Base-by-base conservation (phyloP, 2,888 invertebrate genomes). In the Mellilla xanthometata region DNA sequence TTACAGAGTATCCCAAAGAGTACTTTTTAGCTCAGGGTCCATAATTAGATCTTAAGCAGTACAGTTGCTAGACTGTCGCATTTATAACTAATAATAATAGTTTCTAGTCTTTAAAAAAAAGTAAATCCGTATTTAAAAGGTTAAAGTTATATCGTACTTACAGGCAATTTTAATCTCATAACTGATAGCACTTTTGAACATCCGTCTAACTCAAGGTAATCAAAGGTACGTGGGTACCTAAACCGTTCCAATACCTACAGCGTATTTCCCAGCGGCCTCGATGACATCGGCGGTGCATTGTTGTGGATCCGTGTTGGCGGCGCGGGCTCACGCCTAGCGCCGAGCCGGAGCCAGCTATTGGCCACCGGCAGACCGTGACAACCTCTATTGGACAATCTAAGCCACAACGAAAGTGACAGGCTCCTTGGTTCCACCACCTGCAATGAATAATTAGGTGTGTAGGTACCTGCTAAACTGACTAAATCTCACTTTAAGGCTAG, bases 271-370 rank as follows among this genome's bases (percentile, higher is more conserved):
- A 22, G 12, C 4, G 2, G 36, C 30, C 32, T 47, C 40, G 35
- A 35, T 41, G 33, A 38, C 43, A 52, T 40, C 47, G 53, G 43
- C 46, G 49, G 50, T 55, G 58, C 59, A 70, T 69, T 72, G 72
- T 75, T 69, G 72, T 64, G 33, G 38, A 41, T 29, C 41, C 65
- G 61, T 55, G 72, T 71, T 63, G 72, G 65, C 68, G 69, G 44
- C 24, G 55, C 68, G 6, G 60, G 61, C 70, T 58, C 73, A 83
- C 86, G 86, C 88, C 87, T 82, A 76, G 72, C 73, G 58, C 64
- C 71, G 72, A 84, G 85, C 87, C 83, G 88, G 84, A 82, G 87
- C 84, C 72, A 75, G 77, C 80, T 74, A 87, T 88, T 88, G 87
- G 87, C 79, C 82, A 74, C 80, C 70, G 79, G 49, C 81, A 75